A percentile compares a stretch with the other conserved stretches of the same genome.
Conservation (phyloP, 2,797 vertebrate species). For the Gymnopithys bicolor region DNA sequence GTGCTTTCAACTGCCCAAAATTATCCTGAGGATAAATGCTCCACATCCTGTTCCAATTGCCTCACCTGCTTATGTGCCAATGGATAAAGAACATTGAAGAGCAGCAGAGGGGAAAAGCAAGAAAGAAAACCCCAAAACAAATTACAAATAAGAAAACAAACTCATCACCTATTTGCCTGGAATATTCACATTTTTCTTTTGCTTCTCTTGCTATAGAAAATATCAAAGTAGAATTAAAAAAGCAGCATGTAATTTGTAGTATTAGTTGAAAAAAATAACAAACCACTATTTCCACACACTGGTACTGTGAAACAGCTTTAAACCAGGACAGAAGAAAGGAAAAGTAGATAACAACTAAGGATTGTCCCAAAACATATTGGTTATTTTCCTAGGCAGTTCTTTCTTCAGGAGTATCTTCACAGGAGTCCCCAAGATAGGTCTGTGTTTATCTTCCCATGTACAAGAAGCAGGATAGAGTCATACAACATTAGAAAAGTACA, state of each 20-base stretch:
- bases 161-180: not conserved
- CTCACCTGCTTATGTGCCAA: not conserved
- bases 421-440: not conserved
- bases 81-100: not conserved
- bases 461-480: not conserved
- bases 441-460: not conserved
- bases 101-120: not conserved
- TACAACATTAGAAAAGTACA: not conserved
- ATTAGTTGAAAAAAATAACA: not conserved
- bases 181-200: not conserved
- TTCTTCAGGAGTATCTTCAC: not conserved
- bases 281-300: not conserved
- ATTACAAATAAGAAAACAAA: not conserved
- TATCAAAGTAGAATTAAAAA: not conserved
- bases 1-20: not conserved
- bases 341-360: not conserved
- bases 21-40: not conserved
- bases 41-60: not conserved
- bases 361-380: not conserved
- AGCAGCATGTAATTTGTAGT: not conserved
- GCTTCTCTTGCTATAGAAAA: not conserved
- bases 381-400: not conserved
- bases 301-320: not conserved
- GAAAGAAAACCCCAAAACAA: not conserved
- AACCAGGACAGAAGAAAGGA: not conserved